Base-by-base conservation (phyloP, 2,113 vertebrate genomes). In the Heterochromis multidens region DNA sequence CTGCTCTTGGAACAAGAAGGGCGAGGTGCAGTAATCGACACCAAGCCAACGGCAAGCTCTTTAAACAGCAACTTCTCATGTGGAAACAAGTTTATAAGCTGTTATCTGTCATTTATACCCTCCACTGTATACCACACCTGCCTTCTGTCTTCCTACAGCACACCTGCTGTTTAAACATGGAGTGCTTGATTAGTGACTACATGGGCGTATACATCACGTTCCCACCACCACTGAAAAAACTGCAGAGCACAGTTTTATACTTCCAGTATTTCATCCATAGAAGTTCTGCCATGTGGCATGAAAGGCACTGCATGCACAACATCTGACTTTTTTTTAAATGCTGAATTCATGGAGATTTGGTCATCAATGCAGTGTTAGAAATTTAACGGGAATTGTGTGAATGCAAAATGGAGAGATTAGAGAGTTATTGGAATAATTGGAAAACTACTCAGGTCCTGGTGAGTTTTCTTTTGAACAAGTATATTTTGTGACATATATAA, bases 91-190 rank as follows among this genome's bases (percentile, higher is more conserved):
- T 80, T 81, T 60, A 33, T 21, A 61, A 31, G 79, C 54, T 52
- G 25, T 79, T 52, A 77, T 52, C 78, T 90, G 62, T 83, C 79
- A 80, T 87, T 89, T 82, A 70, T 37, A 59, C 81, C 23, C 12
- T 33, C n/a, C 56, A 2, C 16, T n/a, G 9, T 61, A 54, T 57
- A 21, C 16, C 83, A 83, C 60, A 88, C 82, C 81, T 87, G 82
- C 59, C 57, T 21, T 37, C 25, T 31, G 37, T 62, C 77, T 80
- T 78, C 72, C 27, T 31, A 56, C 31, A 59, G 57, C 40, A 63
- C 62, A 90, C 80, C 70, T 90, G 79, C 82, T 85, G 31, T 60
- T 63, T 57, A 52, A 79, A 54, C 76, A 84, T n/a, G 1, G 9
- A 82, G n/a, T 16, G 10, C 46, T 33, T 70, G 62, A 86, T 84